Conservation (phyloP, 2,797 vertebrate genomes). For the Lagodon rhomboides region DNA sequence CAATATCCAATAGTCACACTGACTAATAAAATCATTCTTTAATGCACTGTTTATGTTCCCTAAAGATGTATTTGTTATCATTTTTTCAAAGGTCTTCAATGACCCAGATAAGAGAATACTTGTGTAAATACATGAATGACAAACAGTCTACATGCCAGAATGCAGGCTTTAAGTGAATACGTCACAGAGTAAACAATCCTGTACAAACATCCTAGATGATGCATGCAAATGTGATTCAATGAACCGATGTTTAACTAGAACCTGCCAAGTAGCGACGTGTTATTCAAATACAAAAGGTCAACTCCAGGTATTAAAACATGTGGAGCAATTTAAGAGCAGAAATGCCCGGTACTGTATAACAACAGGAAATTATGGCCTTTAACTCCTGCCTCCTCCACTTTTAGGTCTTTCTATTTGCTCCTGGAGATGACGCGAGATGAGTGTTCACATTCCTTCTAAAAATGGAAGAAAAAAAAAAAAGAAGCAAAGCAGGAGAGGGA, state of each 20-base stretch:
- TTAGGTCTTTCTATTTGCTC: too few relatives aligned
- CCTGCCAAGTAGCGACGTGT: neutral
- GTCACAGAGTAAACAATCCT: slow-evolving; percentile 46
- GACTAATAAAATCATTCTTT: neutral
- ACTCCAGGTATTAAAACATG: slow-evolving; percentile 30
- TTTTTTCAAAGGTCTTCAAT: slow-evolving; percentile 2
- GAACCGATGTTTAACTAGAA: slow-evolving; percentile 23
- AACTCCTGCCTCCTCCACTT: neutral
- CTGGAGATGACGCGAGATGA: neutral
- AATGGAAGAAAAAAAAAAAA: slow-evolving; percentile 31
- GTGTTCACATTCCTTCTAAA: slow-evolving; percentile 56
- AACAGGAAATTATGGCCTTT: neutral
- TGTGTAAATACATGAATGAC: slow-evolving; percentile 20
- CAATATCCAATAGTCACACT: neutral
- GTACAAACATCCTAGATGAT: slow-evolving; percentile 25
- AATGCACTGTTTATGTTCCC: neutral
- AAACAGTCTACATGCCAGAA: slow-evolving; percentile 5
- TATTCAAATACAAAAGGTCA: slow-evolving; percentile 30
- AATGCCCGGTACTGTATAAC: neutral
- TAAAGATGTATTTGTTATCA: neutral
- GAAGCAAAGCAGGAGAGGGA: neutral
- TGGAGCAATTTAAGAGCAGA: neutral
- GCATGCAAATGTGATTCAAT: slow-evolving; percentile 43
- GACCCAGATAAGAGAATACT: slow-evolving; percentile 5
- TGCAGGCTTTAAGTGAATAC: slow-evolving; percentile 4